phyloP scores from a whole-genome alignment of 2,888 invertebrate species.

The Noctua pronuba region DNA sequence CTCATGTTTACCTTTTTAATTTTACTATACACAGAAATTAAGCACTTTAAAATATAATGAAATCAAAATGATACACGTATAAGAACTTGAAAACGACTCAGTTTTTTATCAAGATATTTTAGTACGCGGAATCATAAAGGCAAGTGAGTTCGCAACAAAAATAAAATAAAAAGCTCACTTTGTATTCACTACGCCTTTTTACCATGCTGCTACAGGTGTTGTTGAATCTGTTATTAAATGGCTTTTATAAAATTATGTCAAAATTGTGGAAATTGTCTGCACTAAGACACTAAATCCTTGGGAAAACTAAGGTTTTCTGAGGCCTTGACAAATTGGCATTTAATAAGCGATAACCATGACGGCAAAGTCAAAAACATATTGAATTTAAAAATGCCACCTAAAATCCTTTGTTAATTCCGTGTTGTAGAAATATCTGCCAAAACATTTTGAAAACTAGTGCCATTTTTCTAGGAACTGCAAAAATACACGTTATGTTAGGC shows the following conservation, averaged over 20 bases:
- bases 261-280: constrained; percentile 13
- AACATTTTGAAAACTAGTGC: background rate
- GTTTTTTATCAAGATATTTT: constrained; percentile 35
- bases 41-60: constrained; percentile 10
- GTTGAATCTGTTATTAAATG: constrained; percentile 50
- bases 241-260: constrained; percentile 37
- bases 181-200: constrained; percentile 57
- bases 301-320: background rate
- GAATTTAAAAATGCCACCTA: background rate
- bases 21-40: background rate
- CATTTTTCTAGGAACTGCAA: too few relatives aligned
- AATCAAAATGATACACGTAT: background rate
- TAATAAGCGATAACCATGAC: background rate
- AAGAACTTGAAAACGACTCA: constrained; percentile 5
- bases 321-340: background rate
- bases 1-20: background rate
- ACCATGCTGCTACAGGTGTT: constrained; percentile 53
- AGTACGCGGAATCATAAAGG: constrained; percentile 33
- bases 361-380: background rate
- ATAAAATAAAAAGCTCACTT: constrained; percentile 51
- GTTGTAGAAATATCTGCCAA: background rate
- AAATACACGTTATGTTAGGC: background rate
- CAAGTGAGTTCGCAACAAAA: constrained; percentile 42
- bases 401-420: background rate
- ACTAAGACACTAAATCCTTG: background rate